These are phyloP conservation scores for Nibea albiflora DNA, from an alignment of 2,113 vertebrate species.

Conservation along the genomic window DNA sequence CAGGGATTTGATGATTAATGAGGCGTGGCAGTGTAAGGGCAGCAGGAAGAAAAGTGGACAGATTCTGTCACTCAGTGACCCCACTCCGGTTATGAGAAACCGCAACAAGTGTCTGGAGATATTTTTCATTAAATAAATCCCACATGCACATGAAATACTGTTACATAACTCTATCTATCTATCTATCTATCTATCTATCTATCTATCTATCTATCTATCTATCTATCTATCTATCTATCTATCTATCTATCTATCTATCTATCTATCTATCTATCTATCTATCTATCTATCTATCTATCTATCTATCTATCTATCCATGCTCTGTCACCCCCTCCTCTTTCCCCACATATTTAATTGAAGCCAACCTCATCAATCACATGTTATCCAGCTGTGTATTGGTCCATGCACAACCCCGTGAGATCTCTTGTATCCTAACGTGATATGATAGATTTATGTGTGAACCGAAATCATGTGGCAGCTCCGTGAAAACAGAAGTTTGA, in stretches of 20 bases:
- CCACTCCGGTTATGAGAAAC: slow-evolving; percentile 15
- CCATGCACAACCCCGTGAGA: neutral
- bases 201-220: neutral
- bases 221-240: neutral
- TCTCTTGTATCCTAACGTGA: slow-evolving; percentile 4
- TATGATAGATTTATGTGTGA: neutral
- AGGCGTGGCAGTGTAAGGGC: neutral
- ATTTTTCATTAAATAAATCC: slow-evolving; percentile 3
- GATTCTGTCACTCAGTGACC: slow-evolving; percentile 6
- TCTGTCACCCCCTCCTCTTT: neutral
- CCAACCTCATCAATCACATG: slow-evolving; percentile 9
- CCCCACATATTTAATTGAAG: neutral
- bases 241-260: neutral
- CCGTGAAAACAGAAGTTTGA: neutral
- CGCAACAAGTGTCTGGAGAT: neutral
- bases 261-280: neutral
- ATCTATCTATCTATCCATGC: neutral
- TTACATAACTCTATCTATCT: neutral
- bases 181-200: neutral
- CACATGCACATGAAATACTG: neutral
- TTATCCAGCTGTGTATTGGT: neutral
- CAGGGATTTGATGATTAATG: slow-evolving; percentile 38
- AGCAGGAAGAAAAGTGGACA: slow-evolving; percentile 1
- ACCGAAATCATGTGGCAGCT: neutral
- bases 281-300: neutral